Evolutionary conservation across 1,140 invertebrate genomes (phyloP).

Genomic region (Magallana gigas): DNA sequence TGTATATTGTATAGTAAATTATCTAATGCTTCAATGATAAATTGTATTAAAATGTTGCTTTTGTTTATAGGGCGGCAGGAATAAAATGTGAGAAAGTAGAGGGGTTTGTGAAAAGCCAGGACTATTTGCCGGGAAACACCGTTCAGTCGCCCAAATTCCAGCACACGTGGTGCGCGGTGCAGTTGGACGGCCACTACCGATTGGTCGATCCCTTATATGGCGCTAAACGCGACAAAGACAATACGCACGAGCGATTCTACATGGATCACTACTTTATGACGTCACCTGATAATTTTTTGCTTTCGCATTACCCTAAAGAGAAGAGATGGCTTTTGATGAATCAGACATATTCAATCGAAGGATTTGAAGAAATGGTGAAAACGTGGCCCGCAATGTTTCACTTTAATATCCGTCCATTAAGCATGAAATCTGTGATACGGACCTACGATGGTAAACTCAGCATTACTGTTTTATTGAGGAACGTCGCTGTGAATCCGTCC

Average conservation of each 20-base stretch:
- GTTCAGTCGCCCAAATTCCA: slow-evolving; percentile 61
- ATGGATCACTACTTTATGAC: slow-evolving; percentile 72
- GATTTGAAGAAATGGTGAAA: slow-evolving; percentile 70
- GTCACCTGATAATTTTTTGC: slow-evolving; percentile 68
- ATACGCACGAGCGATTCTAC: slow-evolving; percentile 64
- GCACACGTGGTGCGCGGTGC: slow-evolving; percentile 72
- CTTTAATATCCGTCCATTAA: slow-evolving; percentile 73
- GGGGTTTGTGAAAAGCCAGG: slow-evolving; percentile 68
- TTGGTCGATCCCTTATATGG: slow-evolving; percentile 69
- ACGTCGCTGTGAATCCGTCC: slow-evolving; percentile 70
- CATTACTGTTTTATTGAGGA: slow-evolving; percentile 69
- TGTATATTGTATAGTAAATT: too few species aligned
- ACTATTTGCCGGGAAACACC: slow-evolving; percentile 70
- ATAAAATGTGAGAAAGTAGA: slow-evolving; percentile 72
- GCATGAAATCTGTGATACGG: slow-evolving; percentile 71
- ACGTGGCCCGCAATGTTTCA: slow-evolving; percentile 75
- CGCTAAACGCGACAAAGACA: slow-evolving; percentile 50
- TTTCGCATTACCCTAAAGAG: slow-evolving; percentile 73
- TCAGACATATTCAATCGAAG: slow-evolving; percentile 63
- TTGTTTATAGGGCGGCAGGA: slow-evolving; percentile 65
- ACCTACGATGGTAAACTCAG: slow-evolving; percentile 72
- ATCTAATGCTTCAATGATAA: neutral
- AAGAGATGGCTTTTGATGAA: slow-evolving; percentile 73
- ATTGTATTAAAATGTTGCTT: neutral
- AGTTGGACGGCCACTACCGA: slow-evolving; percentile 67